Conservation (phyloP, 2,888 invertebrate genomes). For the Catocala sponsa region DNA sequence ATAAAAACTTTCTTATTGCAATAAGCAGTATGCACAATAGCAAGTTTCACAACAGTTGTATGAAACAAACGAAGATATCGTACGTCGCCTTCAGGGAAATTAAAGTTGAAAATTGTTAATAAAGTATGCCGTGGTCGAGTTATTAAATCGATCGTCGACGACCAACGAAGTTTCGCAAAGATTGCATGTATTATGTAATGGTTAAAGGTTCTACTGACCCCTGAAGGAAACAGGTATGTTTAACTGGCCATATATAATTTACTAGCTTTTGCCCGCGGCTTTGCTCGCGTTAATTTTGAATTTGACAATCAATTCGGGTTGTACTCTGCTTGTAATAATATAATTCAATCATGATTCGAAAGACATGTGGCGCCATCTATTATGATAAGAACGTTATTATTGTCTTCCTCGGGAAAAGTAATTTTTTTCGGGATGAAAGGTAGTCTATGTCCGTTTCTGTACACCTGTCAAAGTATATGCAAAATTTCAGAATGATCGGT, state of each 20-base stretch:
- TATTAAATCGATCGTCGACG: slow-evolving; percentile 21
- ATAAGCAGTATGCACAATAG: slow-evolving; percentile 22
- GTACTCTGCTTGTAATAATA: too few species aligned
- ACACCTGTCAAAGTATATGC: too few species aligned
- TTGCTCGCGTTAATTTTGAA: too few species aligned
- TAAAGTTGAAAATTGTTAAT: slow-evolving; percentile 29
- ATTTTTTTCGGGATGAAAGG: too few species aligned
- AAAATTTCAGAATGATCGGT: too few species aligned
- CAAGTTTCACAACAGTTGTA: slow-evolving; percentile 20
- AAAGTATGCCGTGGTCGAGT: slow-evolving; percentile 17
- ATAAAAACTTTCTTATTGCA: slow-evolving; percentile 38
- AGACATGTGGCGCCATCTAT: too few species aligned
- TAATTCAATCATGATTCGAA: too few species aligned
- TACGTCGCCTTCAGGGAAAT: slow-evolving; percentile 39
- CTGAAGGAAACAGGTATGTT: not conserved
- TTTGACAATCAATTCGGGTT: too few species aligned
- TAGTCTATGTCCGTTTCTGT: too few species aligned
- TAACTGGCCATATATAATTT: not conserved
- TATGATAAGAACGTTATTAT: too few species aligned
- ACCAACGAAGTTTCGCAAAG: not conserved
- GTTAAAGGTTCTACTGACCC: not conserved
- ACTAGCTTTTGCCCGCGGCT: too few species aligned
- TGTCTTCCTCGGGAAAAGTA: too few species aligned
- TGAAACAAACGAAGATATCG: slow-evolving; percentile 15
- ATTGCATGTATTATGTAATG: slow-evolving; percentile 1